phyloP scores from a whole-genome alignment of 2,888 invertebrate genomes.

The Brachyptera risi region DNA sequence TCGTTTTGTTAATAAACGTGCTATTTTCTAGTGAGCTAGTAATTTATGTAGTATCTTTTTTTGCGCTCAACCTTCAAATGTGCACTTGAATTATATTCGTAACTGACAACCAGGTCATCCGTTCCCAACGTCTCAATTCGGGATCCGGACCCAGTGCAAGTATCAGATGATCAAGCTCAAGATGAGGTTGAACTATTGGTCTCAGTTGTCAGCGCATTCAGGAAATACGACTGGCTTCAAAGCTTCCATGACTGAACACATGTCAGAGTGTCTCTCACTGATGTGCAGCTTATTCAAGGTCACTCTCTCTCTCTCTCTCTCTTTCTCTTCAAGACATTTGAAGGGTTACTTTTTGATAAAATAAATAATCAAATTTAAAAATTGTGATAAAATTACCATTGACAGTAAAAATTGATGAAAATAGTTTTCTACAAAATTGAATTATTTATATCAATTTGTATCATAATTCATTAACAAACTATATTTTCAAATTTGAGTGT shows the following conservation, averaged over 20 bases:
- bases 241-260: conserved; percentile 46
- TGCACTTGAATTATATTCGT: too few relatives aligned
- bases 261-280: conserved; percentile 46
- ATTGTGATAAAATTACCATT: too few relatives aligned
- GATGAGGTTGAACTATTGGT: conserved; percentile 41
- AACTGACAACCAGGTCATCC: too few relatives aligned
- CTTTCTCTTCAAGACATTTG: background rate
- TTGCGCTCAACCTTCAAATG: too few relatives aligned
- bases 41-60: too few relatives aligned
- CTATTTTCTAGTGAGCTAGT: too few relatives aligned
- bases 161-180: conserved; percentile 40
- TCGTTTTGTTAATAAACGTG: too few relatives aligned
- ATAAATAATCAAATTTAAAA: too few relatives aligned
- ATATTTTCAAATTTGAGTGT: too few relatives aligned
- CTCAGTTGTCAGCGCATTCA: conserved; percentile 37
- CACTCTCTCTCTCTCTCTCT: conserved; percentile 23
- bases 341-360: too few relatives aligned
- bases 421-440: background rate
- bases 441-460: background rate
- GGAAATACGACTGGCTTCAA: conserved; percentile 40
- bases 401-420: background rate
- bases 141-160: too few relatives aligned
- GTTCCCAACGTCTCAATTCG: too few relatives aligned
- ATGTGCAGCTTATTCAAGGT: conserved; percentile 47
- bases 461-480: background rate